A percentile compares a stretch with the other conserved stretches of the same genome.
phyloP scores from a whole-genome alignment of 2,888 invertebrate species.

The Conchocele bisecta region DNA sequence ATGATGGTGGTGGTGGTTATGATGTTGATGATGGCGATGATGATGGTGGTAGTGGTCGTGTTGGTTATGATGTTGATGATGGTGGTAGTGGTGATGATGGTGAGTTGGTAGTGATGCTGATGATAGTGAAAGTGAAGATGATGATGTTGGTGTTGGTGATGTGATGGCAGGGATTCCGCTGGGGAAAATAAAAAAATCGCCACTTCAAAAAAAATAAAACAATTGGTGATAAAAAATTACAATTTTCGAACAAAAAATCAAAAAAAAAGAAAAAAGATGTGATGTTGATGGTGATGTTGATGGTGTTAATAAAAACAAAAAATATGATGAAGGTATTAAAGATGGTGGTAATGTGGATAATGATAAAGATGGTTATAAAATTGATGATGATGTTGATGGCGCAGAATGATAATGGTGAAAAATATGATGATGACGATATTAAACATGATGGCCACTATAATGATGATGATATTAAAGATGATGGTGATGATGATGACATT shows the following conservation, averaged over 20 bases:
- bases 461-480: not conserved
- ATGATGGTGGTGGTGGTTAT: conserved; percentile 32
- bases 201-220: not conserved
- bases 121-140: conserved; percentile 21
- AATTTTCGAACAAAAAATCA: not conserved
- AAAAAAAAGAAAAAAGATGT: not conserved
- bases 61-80: conserved; percentile 35
- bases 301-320: conserved; percentile 8
- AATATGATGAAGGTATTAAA: conserved; percentile 29
- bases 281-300: conserved; percentile 15
- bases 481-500: not conserved
- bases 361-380: conserved; percentile 20
- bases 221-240: not conserved
- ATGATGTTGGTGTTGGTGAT: conserved; percentile 5
- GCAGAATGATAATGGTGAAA: conserved; percentile 14
- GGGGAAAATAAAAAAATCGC: not conserved
- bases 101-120: conserved; percentile 21
- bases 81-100: conserved; percentile 34
- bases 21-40: conserved; percentile 25
- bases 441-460: not conserved
- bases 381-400: conserved; percentile 32
- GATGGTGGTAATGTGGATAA: conserved; percentile 19
- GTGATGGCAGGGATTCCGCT: not conserved
- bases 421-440: conserved; percentile 20
- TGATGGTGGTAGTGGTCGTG: conserved; percentile 16